Evolutionary conservation across 2,888 invertebrate species (phyloP), one percentile per base, ranked within the genome.

Genomic region (Sinhomidia bicolor): DNA sequence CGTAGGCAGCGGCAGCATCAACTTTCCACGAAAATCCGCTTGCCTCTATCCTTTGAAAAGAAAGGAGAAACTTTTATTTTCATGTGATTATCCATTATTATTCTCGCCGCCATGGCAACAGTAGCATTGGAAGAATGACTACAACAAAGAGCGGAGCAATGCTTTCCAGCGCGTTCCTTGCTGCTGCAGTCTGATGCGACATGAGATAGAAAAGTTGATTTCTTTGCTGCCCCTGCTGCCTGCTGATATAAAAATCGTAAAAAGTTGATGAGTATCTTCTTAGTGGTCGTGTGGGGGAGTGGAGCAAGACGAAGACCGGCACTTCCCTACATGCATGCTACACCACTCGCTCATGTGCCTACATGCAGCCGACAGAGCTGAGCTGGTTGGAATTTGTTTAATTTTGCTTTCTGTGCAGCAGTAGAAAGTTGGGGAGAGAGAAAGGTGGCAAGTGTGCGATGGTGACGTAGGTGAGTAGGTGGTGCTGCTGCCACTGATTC

Each of bases 301-400:
- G 51, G 17, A 26, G 76, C 6, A 23, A 14, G 51, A 36, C 47
- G 23, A 78, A 78, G 82, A 82, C 87, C 87, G 87, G 82, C 87
- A 88, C 82, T 88, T 88, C 82, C 87, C 87, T 79, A 32, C 36
- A 57, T 79, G 54, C 41, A 60, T 32, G 60, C 62, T 14, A 23
- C 9, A 44, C 20, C 23, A 54, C 54, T 12, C 54, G 2, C 54
- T 12, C 54, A 54, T 14, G n/a, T n/a, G n/a, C n/a, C n/a, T n/a
- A n/a, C n/a, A n/a, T n/a, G n/a, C n/a, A n/a, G n/a, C n/a, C n/a
- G n/a, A n/a, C n/a, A n/a, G n/a, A n/a, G n/a, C n/a, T n/a, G n/a
- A n/a, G n/a, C n/a, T n/a, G n/a, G n/a, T n/a, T n/a, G n/a, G n/a
- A 54, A 54, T 54, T 44, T 12, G 12, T 12, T 44, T 12, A 44